Evolutionary conservation across 2,888 invertebrate genomes (phyloP), one percentile per base, ranked within the genome.

Genomic region (Polyommatus icarus): DNA sequence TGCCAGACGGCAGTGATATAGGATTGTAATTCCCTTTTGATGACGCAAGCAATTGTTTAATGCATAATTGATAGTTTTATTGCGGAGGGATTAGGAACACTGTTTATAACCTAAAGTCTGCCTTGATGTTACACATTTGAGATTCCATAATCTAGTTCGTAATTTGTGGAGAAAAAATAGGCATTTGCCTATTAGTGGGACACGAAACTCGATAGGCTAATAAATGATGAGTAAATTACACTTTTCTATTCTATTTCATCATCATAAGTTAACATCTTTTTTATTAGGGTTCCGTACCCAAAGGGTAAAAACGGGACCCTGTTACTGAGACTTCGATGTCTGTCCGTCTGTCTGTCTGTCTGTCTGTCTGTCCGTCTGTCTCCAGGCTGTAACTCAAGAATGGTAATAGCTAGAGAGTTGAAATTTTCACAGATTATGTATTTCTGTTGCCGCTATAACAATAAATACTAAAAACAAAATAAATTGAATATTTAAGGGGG

Each of bases 11-110:
- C 20, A 46, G 73, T 40, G 73, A 46, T 73, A 32, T 67, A 67
- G 67, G 29, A 72, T 40, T 46, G 72, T 40, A 40, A 20, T 73
- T 24, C 61, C 67, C 6, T 67, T 67, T 29, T 61, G 61, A 61
- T 61, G 10, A 24, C 10, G 61, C 46, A 46, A 20, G 59, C n/a
- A 20, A n/a, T 59, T 20, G 8, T 59, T 59, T 61, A 8, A 59
- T 8, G 57, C 7, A 57, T 57, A 57, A 20, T 59, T n/a, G n/a
- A 54, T 54, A 54, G 15, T 54, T 4, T 54, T 54, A 54, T 54
- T 54, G 18, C 1, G 12, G 5, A 18, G 4, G 54, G 54, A 54
- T 54, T 54, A 54, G 18, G 54, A 18, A 54, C 54, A 54, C 46
- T 10, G 46, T 18, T 18, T 54, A 4, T 5, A 50, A 54, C 15